Percentiles rank a stretch among this genome's conserved stretches.
phyloP scores from a whole-genome alignment of 2,113 vertebrate species.

The rabbit (Oryctolagus cuniculus) region mOryCun1.1 NC_091438.1:58835501-58836000 shows the following conservation, averaged over 20 bases:
- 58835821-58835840: not conserved
- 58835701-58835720: not conserved
- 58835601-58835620: not conserved
- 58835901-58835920: not conserved
- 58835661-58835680: not conserved
- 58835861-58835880: not conserved
- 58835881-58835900: not conserved
- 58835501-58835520: not conserved
- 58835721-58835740: not conserved
- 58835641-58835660: not conserved
- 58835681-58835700: not conserved
- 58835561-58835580: not conserved
- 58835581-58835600: too few relatives aligned
- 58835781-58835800: not conserved
- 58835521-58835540: not conserved
- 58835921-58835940: not conserved
- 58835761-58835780: not conserved
- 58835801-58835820: not conserved
- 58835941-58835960: too few relatives aligned
- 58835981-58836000: too few relatives aligned
- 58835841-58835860: not conserved
- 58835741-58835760: not conserved
- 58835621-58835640: not conserved
- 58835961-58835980: too few relatives aligned
- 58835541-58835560: constrained; percentile 37